These are phyloP conservation scores for Paratilapia polleni DNA, from an alignment of 2,113 vertebrate genomes.

Conservation along the genomic window DNA sequence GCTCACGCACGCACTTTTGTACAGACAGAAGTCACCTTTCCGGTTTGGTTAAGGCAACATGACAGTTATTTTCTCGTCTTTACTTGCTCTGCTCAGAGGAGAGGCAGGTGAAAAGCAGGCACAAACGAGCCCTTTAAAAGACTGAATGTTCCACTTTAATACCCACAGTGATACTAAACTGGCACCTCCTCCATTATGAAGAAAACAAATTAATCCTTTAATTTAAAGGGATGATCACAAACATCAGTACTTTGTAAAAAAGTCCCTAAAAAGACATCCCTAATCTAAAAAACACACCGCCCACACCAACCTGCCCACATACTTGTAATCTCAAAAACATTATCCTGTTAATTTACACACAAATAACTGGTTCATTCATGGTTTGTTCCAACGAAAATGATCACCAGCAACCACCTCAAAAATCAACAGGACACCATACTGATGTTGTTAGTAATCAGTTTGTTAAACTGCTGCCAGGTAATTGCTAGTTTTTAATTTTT, in stretches of 20 bases:
- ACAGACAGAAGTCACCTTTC: slow-evolving; percentile 53
- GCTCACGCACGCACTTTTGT: not conserved
- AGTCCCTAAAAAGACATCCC: not conserved
- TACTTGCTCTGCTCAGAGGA: slow-evolving; percentile 63
- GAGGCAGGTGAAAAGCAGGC: slow-evolving; percentile 54
- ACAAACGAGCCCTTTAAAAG: slow-evolving; percentile 12
- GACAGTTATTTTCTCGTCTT: slow-evolving; percentile 75
- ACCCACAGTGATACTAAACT: not conserved
- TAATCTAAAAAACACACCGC: not conserved
- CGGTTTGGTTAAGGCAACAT: slow-evolving; percentile 57
- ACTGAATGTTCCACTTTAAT: not conserved
- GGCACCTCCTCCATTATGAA: not conserved
- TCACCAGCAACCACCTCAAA: not conserved
- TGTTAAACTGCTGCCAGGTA: not conserved
- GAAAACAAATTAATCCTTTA: slow-evolving; percentile 24
- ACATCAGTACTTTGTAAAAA: not conserved
- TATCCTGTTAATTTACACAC: not conserved
- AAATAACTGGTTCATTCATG: not conserved
- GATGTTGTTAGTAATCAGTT: no score
- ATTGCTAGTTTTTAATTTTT: not conserved
- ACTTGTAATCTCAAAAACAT: not conserved
- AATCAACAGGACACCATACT: not conserved
- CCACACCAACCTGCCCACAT: not conserved
- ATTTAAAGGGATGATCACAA: not conserved
- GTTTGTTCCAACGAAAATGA: not conserved